phyloP scores from a whole-genome alignment of 2,888 invertebrate species.

The Nephrotoma flavescens region DNA sequence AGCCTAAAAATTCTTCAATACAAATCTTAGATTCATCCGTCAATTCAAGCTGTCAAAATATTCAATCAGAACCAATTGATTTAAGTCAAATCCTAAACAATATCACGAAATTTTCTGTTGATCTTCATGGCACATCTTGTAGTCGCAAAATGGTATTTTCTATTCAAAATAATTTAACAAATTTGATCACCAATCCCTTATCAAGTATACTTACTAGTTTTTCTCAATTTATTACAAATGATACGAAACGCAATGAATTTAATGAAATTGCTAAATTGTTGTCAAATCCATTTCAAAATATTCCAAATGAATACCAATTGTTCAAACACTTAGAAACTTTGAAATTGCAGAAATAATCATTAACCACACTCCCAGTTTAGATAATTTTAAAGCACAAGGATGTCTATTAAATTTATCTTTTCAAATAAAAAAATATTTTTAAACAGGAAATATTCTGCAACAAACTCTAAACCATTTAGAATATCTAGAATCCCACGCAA shows the following conservation, averaged over 20 bases:
- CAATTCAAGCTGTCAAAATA: background rate
- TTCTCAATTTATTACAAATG: too few relatives aligned
- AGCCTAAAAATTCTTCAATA: background rate
- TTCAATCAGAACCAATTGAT: background rate
- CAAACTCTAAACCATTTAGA: background rate
- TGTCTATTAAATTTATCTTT: background rate
- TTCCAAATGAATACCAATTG: background rate
- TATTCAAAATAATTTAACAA: background rate
- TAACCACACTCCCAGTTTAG: background rate
- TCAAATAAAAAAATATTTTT: background rate
- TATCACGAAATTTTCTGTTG: background rate
- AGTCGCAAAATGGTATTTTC: background rate
- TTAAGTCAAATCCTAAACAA: background rate
- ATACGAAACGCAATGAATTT: too few relatives aligned
- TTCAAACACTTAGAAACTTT: background rate
- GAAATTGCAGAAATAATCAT: background rate
- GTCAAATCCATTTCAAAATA: background rate
- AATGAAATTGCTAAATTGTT: background rate
- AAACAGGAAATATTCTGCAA: background rate
- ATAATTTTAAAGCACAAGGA: background rate
- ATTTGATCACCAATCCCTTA: too few relatives aligned
- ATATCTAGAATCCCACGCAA: background rate
- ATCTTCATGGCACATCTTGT: background rate
- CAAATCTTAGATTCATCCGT: background rate
- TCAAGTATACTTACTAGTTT: too few relatives aligned